Percentiles rank a stretch among this genome's conserved stretches.
phyloP scores from a whole-genome alignment of 1,140 invertebrate species.

The Protaetia brevitarsis region DNA sequence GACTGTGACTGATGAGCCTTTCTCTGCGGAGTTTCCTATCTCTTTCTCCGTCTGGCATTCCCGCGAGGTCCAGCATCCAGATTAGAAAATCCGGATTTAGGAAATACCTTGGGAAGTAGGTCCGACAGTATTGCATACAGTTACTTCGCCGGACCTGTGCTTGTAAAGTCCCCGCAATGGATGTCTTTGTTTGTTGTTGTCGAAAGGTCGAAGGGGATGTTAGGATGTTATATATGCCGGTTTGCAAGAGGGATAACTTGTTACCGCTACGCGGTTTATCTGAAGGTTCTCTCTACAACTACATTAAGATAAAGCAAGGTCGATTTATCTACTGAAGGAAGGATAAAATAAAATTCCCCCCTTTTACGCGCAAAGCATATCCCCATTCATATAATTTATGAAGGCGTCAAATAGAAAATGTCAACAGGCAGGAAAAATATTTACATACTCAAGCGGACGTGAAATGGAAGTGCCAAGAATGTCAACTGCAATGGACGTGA shows the following conservation, averaged over 20 bases:
- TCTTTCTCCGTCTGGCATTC: constrained; percentile 20
- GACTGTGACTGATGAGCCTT: constrained; percentile 42
- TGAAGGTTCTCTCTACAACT: too few relatives aligned
- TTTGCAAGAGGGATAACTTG: too few relatives aligned
- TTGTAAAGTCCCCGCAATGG: background rate
- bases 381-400: background rate
- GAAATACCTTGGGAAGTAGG: constrained; percentile 26
- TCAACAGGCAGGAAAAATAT: constrained; percentile 1
- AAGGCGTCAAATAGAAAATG: background rate
- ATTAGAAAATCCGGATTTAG: constrained; percentile 30
- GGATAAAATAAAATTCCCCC: background rate
- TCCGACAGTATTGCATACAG: constrained; percentile 22
- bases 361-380: background rate
- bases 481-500: background rate
- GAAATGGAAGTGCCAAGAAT: background rate
- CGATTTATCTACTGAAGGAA: background rate
- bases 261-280: too few relatives aligned
- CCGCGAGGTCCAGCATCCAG: constrained; percentile 27
- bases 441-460: background rate
- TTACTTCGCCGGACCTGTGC: background rate
- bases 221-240: too few relatives aligned
- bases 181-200: constrained; percentile 7
- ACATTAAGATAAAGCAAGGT: background rate
- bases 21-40: constrained; percentile 32
- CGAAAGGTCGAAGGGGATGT: background rate